These are phyloP conservation scores for Asteroscopus sphinx DNA, from an alignment of 2,888 invertebrate species.

Conservation along the genomic window DNA sequence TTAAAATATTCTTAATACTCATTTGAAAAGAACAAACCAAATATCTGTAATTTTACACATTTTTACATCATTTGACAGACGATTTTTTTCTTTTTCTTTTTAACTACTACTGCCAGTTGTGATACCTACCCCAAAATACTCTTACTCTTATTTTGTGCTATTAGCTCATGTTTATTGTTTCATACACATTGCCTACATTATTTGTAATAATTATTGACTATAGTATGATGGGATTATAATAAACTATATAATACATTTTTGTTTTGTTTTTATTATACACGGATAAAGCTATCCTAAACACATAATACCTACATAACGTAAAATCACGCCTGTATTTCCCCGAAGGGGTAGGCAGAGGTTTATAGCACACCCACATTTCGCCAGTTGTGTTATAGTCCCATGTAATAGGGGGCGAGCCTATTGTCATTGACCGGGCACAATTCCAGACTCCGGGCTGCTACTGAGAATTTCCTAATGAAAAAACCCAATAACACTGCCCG, in stretches of 20 bases:
- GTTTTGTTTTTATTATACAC: constrained; percentile 23
- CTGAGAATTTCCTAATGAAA: too few species aligned
- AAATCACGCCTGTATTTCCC: too few species aligned
- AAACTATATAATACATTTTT: constrained; percentile 61
- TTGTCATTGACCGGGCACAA: too few species aligned
- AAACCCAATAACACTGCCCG: too few species aligned
- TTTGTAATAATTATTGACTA: constrained; percentile 62
- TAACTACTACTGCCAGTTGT: constrained; percentile 38
- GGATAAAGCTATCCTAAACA: not conserved
- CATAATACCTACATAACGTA: not conserved
- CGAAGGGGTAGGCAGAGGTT: too few species aligned
- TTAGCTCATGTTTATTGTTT: constrained; percentile 31
- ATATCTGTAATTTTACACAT: constrained; percentile 34
- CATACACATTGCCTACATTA: constrained; percentile 40
- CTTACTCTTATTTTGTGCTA: constrained; percentile 37
- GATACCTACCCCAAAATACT: constrained; percentile 42
- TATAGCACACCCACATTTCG: too few species aligned
- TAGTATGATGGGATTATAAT: constrained; percentile 69
- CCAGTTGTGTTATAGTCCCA: too few species aligned
- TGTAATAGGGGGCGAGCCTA: too few species aligned
- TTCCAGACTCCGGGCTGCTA: too few species aligned
- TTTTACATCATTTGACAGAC: constrained; percentile 13
- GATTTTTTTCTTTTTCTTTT: not conserved
- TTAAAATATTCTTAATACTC: constrained; percentile 14
- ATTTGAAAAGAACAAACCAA: constrained; percentile 30